Evolutionary conservation across 2,888 invertebrate genomes (phyloP).

Genomic region (Amiota communis): DNA sequence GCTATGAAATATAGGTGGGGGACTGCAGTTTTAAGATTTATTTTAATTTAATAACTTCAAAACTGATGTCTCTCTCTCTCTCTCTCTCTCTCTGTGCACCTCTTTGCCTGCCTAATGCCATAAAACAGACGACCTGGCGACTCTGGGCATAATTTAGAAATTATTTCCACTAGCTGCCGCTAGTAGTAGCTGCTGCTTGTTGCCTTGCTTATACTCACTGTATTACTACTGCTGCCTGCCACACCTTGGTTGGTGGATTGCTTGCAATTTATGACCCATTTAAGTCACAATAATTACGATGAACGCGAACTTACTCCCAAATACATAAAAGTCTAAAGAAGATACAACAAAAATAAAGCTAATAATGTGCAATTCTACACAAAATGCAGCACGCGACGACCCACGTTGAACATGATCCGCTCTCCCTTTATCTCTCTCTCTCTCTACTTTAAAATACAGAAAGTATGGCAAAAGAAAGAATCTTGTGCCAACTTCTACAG

Average conservation of each 20-base stretch:
- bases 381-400: conserved; percentile 24
- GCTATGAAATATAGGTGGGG: too few relatives aligned
- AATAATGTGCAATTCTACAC: conserved; percentile 20
- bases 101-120: neutral
- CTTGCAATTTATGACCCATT: conserved; percentile 68
- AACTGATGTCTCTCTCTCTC: too few relatives aligned
- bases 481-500: too few relatives aligned
- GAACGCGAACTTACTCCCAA: conserved; percentile 34
- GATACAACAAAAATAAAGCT: conserved; percentile 43
- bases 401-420: conserved; percentile 5
- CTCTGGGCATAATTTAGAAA: conserved; percentile 29
- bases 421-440: neutral
- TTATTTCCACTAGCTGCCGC: conserved; percentile 26
- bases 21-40: too few relatives aligned
- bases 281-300: conserved; percentile 69
- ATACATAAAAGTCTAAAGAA: conserved; percentile 1
- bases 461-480: too few relatives aligned
- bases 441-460: neutral
- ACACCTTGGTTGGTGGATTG: conserved; percentile 1
- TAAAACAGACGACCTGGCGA: neutral
- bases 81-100: too few relatives aligned
- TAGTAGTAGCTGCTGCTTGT: neutral
- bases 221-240: neutral
- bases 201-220: neutral
- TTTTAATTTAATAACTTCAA: too few relatives aligned